phyloP scores from a whole-genome alignment of 2,797 vertebrate genomes.

The Gadopsis bispinosus region DNA sequence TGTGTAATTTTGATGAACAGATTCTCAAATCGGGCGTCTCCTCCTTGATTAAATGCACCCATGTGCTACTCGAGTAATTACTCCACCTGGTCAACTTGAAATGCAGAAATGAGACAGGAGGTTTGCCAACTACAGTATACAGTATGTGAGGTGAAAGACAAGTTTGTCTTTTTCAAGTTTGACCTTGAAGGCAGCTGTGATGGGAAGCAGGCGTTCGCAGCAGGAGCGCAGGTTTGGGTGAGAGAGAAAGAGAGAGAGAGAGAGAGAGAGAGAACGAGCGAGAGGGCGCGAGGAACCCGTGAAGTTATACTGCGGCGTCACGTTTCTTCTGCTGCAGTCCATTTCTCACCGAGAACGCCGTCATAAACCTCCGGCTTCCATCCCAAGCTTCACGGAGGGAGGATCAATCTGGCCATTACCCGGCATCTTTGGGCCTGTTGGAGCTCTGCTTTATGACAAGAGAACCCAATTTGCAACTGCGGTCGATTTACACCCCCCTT shows the following conservation, averaged over 20 bases:
- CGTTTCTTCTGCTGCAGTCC: slow-evolving; percentile 60
- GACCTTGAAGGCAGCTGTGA: slow-evolving; percentile 62
- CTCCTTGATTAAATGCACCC: slow-evolving; percentile 11
- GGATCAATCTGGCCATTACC: slow-evolving; percentile 75
- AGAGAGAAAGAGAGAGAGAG: too few relatives aligned
- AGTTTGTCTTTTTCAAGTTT: slow-evolving; percentile 2
- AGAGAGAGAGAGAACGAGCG: slow-evolving; percentile 7
- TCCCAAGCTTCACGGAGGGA: slow-evolving; percentile 46
- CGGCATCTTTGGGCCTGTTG: slow-evolving; percentile 49
- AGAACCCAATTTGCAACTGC: slow-evolving; percentile 54
- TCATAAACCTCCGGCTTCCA: slow-evolving; percentile 64
- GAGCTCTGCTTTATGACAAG: slow-evolving; percentile 55
- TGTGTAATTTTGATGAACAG: not conserved
- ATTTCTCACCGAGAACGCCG: slow-evolving; percentile 63
- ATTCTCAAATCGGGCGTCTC: not conserved
- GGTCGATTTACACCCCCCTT: slow-evolving; percentile 44
- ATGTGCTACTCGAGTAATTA: slow-evolving; percentile 10
- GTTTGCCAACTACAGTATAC: not conserved
- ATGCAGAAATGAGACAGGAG: not conserved
- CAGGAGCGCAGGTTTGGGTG: slow-evolving; percentile 38
- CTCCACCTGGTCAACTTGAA: slow-evolving; percentile 12
- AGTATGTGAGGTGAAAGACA: slow-evolving; percentile 18
- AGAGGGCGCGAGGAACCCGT: slow-evolving; percentile 23
- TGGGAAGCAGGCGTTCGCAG: slow-evolving; percentile 34
- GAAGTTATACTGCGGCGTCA: slow-evolving; percentile 68